Base-by-base conservation (phyloP, 2,888 invertebrate genomes). In the Tetanocera ferruginea region DNA sequence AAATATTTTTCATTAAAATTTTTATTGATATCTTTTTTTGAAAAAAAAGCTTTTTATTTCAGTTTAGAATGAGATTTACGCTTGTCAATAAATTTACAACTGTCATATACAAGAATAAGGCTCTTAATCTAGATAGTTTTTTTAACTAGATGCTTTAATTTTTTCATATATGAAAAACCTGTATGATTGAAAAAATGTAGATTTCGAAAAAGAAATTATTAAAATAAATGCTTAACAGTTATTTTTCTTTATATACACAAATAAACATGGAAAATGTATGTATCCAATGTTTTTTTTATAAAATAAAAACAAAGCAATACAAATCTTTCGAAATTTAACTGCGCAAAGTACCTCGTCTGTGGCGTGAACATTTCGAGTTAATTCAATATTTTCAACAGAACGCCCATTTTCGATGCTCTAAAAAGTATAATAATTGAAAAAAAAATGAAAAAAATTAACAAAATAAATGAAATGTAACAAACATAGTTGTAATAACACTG, bases 301-400 rank as follows among this genome's bases (percentile, higher is more conserved):
- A 52, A 83, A 82, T 80, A 49, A 81, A 82, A 72, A 71, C 71
- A 83, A 81, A 80, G 76, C 79, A 80, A 80, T 72, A 78, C 79
- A 80, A 66, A 78, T 77, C 80, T 72, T 81, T 80, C 79, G 60
- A 67, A 74, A 17, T 73, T 75, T 67, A 79, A 80, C 77, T 88
- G 87, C 88, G 87, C 90, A 90, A 90, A 90, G 90, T 90, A 90
- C 90, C 90, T 90, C 90, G 89, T 90, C 90, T 89, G 90, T 90
- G 88, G 90, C 90, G 89, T 90, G 90, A 89, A 90, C 88, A 89
- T 89, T 90, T 89, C 89, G 75, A 55, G 66, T 89, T 87, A 90
- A 89, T 87, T 90, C 90, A 88, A 88, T 89, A 88, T 84, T 89
- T 85, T 89, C 89, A 89, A 87, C 88, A 85, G 89, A 90, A 89